These are phyloP conservation scores for Vanessa cardui DNA, from an alignment of 2,888 invertebrate species.

Conservation along the genomic window DNA sequence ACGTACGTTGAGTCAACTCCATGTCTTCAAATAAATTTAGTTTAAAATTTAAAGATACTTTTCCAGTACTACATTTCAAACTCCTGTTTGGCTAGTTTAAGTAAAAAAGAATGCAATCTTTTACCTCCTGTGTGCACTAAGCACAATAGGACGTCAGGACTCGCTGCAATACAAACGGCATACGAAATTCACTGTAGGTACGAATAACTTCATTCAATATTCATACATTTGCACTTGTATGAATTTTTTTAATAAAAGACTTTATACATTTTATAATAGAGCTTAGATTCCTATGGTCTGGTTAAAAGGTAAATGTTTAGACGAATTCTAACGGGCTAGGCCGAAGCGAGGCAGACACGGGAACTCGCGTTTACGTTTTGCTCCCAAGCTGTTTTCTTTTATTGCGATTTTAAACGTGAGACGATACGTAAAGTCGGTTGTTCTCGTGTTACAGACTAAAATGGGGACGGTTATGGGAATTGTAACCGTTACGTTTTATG, in stretches of 20 bases:
- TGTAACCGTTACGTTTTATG: constrained; percentile 37
- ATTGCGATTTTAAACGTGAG: constrained; percentile 42
- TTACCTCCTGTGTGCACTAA: constrained; percentile 29
- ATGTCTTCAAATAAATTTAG: background rate
- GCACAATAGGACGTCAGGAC: constrained; percentile 39
- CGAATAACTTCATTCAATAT: constrained; percentile 46
- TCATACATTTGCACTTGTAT: constrained; percentile 40
- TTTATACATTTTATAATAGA: constrained; percentile 21
- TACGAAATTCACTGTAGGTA: constrained; percentile 44
- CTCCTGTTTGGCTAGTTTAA: constrained; percentile 20
- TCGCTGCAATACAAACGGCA: constrained; percentile 44
- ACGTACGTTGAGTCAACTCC: background rate
- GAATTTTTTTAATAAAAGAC: constrained; percentile 17
- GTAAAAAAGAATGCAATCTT: constrained; percentile 28
- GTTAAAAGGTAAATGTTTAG: constrained; percentile 37
- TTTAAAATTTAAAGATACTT: constrained; percentile 11
- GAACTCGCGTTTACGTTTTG: constrained; percentile 26
- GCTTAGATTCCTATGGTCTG: constrained; percentile 26
- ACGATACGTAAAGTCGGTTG: constrained; percentile 26
- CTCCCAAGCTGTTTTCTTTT: constrained; percentile 39
- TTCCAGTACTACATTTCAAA: constrained; percentile 10
- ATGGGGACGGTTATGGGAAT: constrained; percentile 36
- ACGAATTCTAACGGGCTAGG: constrained; percentile 36
- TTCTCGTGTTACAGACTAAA: constrained; percentile 27
- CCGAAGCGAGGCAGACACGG: constrained; percentile 15